These are phyloP conservation scores for Gymnoscelis rufifasciata DNA, from an alignment of 2,888 invertebrate species.

Conservation along the genomic window DNA sequence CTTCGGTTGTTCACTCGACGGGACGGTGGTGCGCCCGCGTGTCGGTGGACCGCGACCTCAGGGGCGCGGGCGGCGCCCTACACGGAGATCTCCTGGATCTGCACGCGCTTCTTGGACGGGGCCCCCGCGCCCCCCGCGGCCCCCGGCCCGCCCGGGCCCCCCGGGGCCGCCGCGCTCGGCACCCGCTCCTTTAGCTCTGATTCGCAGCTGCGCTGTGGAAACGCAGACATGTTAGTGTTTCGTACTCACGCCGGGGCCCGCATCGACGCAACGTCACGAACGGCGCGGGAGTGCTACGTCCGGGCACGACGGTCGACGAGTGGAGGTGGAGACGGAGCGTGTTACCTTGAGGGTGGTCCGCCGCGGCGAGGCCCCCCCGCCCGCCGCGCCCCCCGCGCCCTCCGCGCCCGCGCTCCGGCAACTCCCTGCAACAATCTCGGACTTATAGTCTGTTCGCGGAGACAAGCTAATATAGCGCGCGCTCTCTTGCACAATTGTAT, in stretches of 20 bases:
- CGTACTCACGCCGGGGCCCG: neutral
- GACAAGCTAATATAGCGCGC: too few species aligned
- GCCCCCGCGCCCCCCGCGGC: slow-evolving; percentile 53
- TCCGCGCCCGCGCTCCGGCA: slow-evolving; percentile 42
- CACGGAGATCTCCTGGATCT: slow-evolving; percentile 89
- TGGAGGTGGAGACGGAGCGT: slow-evolving; percentile 40
- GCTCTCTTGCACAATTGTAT: too few species aligned
- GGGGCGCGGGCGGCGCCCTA: slow-evolving; percentile 65
- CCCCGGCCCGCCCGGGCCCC: slow-evolving; percentile 39
- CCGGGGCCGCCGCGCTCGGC: slow-evolving; percentile 36
- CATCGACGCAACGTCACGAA: too few species aligned
- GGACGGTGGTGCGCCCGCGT: neutral
- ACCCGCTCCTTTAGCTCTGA: slow-evolving; percentile 67
- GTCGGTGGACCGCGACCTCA: neutral
- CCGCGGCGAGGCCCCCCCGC: slow-evolving; percentile 51
- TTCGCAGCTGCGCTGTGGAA: slow-evolving; percentile 77
- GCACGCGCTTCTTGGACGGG: slow-evolving; percentile 87
- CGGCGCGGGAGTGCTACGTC: too few species aligned
- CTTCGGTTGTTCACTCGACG: too few species aligned
- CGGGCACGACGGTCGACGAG: too few species aligned
- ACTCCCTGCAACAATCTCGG: slow-evolving; percentile 41
- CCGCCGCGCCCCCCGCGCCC: slow-evolving; percentile 40
- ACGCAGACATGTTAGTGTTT: slow-evolving; percentile 51
- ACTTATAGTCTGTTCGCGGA: neutral
- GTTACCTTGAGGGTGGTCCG: slow-evolving; percentile 72